Conservation (phyloP, 2,113 vertebrate genomes). For the Suncus etruscus region DNA sequence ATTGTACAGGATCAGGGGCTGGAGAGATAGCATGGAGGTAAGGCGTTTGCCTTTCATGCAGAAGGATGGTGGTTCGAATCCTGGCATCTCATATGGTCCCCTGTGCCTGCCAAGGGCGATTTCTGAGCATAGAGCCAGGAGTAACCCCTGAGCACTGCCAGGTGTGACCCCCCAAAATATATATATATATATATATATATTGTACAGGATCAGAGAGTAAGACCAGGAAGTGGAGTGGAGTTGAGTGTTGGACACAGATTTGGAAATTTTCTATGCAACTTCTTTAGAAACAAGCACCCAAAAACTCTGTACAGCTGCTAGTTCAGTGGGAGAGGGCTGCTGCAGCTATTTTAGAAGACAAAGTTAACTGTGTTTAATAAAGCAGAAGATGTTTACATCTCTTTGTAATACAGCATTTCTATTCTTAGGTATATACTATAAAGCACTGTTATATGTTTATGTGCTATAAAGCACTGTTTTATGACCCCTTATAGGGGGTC, state of each 20-base stretch:
- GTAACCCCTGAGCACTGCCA: too few relatives aligned
- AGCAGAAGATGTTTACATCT: neutral
- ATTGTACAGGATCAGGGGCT: neutral
- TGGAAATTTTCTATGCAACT: neutral
- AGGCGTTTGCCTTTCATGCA: too few relatives aligned
- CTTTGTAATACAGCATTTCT: slow-evolving; percentile 17
- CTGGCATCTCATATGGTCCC: too few relatives aligned
- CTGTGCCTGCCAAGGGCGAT: too few relatives aligned
- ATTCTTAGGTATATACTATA: neutral
- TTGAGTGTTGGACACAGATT: neutral
- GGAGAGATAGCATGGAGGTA: too few relatives aligned
- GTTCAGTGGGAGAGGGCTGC: neutral
- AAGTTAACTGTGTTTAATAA: slow-evolving; percentile 20
- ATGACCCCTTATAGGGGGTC: too few relatives aligned
- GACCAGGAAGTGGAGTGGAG: neutral
- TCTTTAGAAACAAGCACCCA: neutral
- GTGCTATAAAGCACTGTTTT: neutral
- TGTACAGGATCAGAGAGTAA: neutral
- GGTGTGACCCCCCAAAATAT: too few relatives aligned
- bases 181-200: too few relatives aligned
- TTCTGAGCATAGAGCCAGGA: too few relatives aligned
- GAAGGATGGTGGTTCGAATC: too few relatives aligned
- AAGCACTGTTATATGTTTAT: neutral
- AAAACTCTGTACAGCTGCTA: neutral
- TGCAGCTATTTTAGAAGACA: slow-evolving; percentile 4